Percentiles rank a stretch among this genome's conserved stretches.
These are phyloP conservation scores for Lithodes maja DNA, from an alignment of 2,888 invertebrate species.

Conservation along the genomic window DNA sequence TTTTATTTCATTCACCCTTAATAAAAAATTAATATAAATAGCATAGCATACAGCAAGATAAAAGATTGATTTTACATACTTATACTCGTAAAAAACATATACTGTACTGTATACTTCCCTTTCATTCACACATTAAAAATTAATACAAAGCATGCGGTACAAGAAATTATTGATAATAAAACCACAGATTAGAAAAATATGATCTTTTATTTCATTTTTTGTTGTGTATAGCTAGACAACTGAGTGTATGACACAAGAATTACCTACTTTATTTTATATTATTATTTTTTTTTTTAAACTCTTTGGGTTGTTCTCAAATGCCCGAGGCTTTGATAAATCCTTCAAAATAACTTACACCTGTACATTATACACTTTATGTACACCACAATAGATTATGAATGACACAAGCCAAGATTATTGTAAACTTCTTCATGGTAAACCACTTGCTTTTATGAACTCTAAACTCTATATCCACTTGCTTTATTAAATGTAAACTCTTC, in stretches of 20 bases:
- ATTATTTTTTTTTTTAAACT: slow-evolving; percentile 57
- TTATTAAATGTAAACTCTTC: too few relatives aligned
- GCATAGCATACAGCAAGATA: too few relatives aligned
- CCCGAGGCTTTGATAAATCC: slow-evolving; percentile 65
- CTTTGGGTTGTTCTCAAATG: slow-evolving; percentile 69
- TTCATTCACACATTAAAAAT: too few relatives aligned
- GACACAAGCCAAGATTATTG: background rate
- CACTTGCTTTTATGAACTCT: too few relatives aligned
- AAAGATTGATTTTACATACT: too few relatives aligned
- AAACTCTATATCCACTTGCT: too few relatives aligned
- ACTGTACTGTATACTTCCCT: too few relatives aligned
- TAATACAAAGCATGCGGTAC: too few relatives aligned
- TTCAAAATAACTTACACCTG: slow-evolving; percentile 65
- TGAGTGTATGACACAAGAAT: slow-evolving; percentile 64
- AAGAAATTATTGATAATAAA: background rate
- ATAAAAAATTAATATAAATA: too few relatives aligned
- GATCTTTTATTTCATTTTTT: slow-evolving; percentile 58
- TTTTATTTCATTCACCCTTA: too few relatives aligned
- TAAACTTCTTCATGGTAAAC: too few relatives aligned
- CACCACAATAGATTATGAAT: slow-evolving; percentile 43
- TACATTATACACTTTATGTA: slow-evolving; percentile 58
- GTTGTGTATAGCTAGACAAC: slow-evolving; percentile 66
- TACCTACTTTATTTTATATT: slow-evolving; percentile 47
- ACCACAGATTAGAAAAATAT: slow-evolving; percentile 57
- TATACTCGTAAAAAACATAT: too few relatives aligned